Percentiles rank a stretch among this genome's conserved stretches.
Conservation (phyloP, 2,797 vertebrate genomes). For the Thripadectes ignobilis region DNA sequence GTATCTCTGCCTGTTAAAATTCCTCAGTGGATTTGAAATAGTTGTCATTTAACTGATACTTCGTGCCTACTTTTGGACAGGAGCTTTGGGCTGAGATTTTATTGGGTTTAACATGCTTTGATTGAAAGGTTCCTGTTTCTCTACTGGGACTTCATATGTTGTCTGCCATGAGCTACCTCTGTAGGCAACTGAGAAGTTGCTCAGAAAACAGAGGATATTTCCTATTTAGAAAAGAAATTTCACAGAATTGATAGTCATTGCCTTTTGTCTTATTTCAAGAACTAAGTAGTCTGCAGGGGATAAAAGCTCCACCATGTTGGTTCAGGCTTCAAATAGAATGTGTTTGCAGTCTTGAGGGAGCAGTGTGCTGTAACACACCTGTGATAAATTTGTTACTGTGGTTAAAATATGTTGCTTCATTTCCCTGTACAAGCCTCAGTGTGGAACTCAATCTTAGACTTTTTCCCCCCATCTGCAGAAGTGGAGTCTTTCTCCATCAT, state of each 20-base stretch:
- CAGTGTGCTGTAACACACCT: background rate
- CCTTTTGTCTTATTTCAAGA: background rate
- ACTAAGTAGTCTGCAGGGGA: background rate
- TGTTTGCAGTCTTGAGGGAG: background rate
- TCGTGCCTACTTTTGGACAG: background rate
- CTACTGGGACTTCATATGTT: background rate
- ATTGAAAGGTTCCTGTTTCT: background rate
- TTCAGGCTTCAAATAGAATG: background rate
- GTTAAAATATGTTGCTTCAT: background rate
- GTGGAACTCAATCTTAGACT: background rate
- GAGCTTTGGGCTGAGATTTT: background rate
- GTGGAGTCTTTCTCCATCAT: background rate
- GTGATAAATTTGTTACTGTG: background rate
- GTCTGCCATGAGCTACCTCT: background rate
- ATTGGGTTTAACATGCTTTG: background rate
- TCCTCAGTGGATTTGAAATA: background rate
- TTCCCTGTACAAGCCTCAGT: background rate
- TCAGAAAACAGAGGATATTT: background rate
- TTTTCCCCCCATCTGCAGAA: background rate
- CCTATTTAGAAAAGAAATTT: background rate
- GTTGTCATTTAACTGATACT: background rate
- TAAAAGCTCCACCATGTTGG: background rate
- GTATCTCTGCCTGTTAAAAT: background rate
- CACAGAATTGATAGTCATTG: background rate
- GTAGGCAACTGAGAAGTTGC: background rate